Percentiles rank a stretch among this genome's conserved stretches.
phyloP scores from a whole-genome alignment of 2,888 invertebrate genomes.

The Eristalis arbustorum region DNA sequence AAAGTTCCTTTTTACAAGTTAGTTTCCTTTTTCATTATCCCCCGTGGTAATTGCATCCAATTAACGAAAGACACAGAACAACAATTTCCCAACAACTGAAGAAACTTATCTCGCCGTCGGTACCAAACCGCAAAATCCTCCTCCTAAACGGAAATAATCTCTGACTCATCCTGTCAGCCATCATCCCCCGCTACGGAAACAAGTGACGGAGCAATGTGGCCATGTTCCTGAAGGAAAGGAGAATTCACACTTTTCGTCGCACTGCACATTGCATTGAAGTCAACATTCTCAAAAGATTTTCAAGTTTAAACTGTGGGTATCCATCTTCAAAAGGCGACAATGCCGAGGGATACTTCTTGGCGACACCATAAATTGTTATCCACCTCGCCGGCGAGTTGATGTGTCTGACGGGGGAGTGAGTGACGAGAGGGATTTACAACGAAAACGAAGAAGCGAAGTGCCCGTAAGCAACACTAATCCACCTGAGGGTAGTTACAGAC shows the following conservation, averaged over 20 bases:
- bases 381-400: not conserved
- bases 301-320: not conserved
- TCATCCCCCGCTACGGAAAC: not conserved
- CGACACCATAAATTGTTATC: constrained; percentile 19
- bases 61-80: constrained; percentile 7
- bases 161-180: not conserved
- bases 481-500: not conserved
- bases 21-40: not conserved
- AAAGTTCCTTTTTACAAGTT: not conserved
- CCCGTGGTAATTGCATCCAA: constrained; percentile 20
- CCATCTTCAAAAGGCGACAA: not conserved
- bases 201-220: not conserved
- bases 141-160: constrained; percentile 12
- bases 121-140: not conserved
- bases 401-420: not conserved
- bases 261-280: not conserved
- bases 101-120: constrained; percentile 9
- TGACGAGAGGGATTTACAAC: not conserved
- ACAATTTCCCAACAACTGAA: not conserved
- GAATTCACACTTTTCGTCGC: not conserved
- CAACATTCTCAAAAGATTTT: not conserved
- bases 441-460: not conserved
- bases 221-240: not conserved
- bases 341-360: not conserved
- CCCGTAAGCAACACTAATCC: constrained; percentile 4